phyloP scores from a whole-genome alignment of 2,888 invertebrate species.

The Itoplectis maculator region DNA sequence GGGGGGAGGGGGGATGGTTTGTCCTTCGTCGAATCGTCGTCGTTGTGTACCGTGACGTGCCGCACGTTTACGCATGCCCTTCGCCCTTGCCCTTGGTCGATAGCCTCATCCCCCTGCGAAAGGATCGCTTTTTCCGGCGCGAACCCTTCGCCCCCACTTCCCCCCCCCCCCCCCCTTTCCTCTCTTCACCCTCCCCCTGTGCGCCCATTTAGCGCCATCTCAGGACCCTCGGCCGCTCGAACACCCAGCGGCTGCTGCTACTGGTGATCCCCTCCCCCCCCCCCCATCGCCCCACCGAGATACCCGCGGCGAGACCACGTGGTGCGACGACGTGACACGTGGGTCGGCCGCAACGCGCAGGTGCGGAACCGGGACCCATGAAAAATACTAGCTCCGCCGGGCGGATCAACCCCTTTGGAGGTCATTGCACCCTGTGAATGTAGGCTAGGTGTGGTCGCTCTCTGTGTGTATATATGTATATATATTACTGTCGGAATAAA shows the following conservation, averaged over 20 bases:
- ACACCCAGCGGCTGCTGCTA: background rate
- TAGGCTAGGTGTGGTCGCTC: constrained; percentile 66
- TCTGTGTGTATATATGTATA: too few species aligned
- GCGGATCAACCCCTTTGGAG: constrained; percentile 63
- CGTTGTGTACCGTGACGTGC: constrained; percentile 52
- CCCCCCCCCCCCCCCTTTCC: constrained; percentile 37
- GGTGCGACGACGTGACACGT: constrained; percentile 52
- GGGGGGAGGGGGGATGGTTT: too few species aligned
- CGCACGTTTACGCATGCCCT: constrained; percentile 73
- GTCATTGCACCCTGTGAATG: constrained; percentile 67
- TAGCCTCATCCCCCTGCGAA: constrained; percentile 77
- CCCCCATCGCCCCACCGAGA: too few species aligned
- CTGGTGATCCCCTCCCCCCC: constrained; percentile 15
- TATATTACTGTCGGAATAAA: constrained; percentile 32
- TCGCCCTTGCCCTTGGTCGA: constrained; percentile 83
- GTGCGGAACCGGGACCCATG: constrained; percentile 51
- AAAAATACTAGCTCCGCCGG: constrained; percentile 63
- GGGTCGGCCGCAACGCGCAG: constrained; percentile 54
- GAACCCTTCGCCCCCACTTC: constrained; percentile 39
- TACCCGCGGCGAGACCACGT: constrained; percentile 45
- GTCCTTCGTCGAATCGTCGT: constrained; percentile 13
- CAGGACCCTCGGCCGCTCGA: constrained; percentile 8
- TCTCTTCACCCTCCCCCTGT: constrained; percentile 6
- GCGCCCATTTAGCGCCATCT: constrained; percentile 49
- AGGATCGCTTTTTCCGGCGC: constrained; percentile 31